A percentile compares a stretch with the other conserved stretches of the same genome.
These are phyloP conservation scores for Setipinna tenuifilis DNA, from an alignment of 2,797 vertebrate species.

Conservation along the genomic window DNA sequence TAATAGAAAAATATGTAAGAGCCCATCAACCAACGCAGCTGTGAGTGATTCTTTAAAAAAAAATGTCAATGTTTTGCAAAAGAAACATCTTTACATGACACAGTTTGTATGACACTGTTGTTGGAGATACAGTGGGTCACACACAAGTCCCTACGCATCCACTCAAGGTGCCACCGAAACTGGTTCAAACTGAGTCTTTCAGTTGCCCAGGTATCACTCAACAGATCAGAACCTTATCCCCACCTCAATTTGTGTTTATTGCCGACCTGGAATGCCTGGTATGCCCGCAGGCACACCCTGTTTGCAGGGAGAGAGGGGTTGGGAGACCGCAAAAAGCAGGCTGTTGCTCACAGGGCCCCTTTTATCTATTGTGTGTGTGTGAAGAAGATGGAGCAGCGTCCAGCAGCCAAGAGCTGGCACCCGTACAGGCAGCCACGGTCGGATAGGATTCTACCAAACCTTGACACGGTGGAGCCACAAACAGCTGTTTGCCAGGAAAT, in stretches of 20 bases:
- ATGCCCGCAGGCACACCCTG: conserved; percentile 70
- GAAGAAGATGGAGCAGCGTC: conserved; percentile 22
- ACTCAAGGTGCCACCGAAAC: background rate
- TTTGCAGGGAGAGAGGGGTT: conserved; percentile 31
- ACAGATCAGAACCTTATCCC: conserved; percentile 58
- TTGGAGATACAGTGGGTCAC: background rate
- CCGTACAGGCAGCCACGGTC: conserved; percentile 58
- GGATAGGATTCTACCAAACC: conserved; percentile 63
- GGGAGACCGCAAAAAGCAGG: conserved; percentile 32
- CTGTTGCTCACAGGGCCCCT: conserved; percentile 40
- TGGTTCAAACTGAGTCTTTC: conserved; percentile 24
- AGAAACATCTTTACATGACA: background rate
- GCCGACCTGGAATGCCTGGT: conserved; percentile 71
- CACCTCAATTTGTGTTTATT: conserved; percentile 73
- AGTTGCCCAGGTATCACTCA: conserved; percentile 53
- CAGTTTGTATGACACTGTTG: background rate
- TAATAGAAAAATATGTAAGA: background rate
- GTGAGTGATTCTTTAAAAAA: conserved; percentile 18
- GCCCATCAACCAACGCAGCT: background rate
- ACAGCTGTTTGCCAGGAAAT: conserved; percentile 45
- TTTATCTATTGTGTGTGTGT: conserved; percentile 44
- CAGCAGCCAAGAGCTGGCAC: conserved; percentile 58
- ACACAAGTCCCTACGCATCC: background rate
- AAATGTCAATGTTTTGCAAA: conserved; percentile 13
- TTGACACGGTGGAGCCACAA: conserved; percentile 46